Conservation (phyloP, 2,888 invertebrate genomes). For the Ceriagrion tenellum region DNA sequence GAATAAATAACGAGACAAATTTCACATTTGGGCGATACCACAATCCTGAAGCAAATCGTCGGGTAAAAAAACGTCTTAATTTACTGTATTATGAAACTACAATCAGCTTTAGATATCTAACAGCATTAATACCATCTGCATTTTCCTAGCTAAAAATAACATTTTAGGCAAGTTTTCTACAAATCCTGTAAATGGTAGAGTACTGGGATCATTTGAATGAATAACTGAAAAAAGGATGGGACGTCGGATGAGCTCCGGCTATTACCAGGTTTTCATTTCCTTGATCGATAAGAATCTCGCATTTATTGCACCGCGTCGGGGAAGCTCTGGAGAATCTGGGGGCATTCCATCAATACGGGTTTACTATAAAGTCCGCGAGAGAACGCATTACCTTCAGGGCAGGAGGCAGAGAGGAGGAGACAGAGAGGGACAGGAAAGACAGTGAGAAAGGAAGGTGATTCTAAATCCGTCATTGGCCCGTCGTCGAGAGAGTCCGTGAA, state of each 20-base stretch:
- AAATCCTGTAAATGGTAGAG: too few species aligned
- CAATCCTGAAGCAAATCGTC: too few species aligned
- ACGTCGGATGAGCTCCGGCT: background rate
- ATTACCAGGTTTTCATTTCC: background rate
- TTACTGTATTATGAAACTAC: too few species aligned
- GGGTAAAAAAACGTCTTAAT: too few species aligned
- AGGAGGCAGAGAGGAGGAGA: background rate
- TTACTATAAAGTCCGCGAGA: slow-evolving; percentile 21
- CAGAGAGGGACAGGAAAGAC: background rate
- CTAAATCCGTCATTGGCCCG: slow-evolving; percentile 20
- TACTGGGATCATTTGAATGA: too few species aligned
- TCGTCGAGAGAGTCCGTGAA: slow-evolving; percentile 36
- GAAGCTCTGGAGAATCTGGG: background rate
- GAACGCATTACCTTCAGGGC: slow-evolving; percentile 12
- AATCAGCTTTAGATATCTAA: too few species aligned
- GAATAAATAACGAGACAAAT: too few species aligned
- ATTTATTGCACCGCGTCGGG: background rate
- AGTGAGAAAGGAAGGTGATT: background rate
- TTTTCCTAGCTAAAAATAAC: too few species aligned
- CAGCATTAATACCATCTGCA: too few species aligned
- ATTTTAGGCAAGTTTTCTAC: too few species aligned
- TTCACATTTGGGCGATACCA: too few species aligned
- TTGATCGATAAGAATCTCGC: background rate
- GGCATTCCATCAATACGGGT: slow-evolving; percentile 32
- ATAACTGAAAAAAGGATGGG: too few species aligned